phyloP scores from a whole-genome alignment of 2,113 vertebrate species.

The Grantiella picta region DNA sequence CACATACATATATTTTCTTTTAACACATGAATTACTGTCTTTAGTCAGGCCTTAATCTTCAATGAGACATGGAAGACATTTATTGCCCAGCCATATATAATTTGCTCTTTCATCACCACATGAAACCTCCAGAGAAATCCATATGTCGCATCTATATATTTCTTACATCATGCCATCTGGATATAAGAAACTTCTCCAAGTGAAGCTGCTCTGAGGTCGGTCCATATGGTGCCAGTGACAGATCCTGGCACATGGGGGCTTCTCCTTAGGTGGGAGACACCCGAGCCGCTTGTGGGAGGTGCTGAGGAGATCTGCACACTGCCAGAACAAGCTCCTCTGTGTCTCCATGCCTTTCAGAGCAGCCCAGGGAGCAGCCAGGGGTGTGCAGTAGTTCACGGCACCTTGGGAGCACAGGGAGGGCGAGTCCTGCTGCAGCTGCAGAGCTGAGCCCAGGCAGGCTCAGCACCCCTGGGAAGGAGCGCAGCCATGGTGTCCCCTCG shows the following conservation, averaged over 20 bases:
- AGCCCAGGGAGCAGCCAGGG: background rate
- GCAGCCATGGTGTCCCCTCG: rapidly evolving
- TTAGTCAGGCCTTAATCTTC: background rate
- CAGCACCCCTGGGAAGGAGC: background rate
- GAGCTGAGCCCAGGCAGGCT: background rate
- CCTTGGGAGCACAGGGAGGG: background rate
- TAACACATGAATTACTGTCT: background rate
- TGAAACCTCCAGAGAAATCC: background rate
- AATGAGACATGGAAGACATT: background rate
- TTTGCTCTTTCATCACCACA: background rate
- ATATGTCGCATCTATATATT: background rate
- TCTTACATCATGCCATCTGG: background rate
- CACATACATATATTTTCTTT: background rate
- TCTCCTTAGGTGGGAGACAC: background rate
- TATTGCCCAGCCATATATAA: background rate
- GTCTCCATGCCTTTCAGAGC: background rate
- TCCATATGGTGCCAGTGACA: background rate
- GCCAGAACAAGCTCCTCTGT: background rate
- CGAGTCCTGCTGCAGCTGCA: background rate
- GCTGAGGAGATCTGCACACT: background rate
- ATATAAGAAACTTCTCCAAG: background rate
- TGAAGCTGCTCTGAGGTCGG: background rate
- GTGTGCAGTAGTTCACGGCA: rapidly evolving
- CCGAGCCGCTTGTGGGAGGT: background rate
- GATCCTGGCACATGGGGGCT: background rate